Evolutionary conservation across 2,888 invertebrate genomes (phyloP), one percentile per base, ranked within the genome.

Genomic region (Cheilosia scutellata): DNA sequence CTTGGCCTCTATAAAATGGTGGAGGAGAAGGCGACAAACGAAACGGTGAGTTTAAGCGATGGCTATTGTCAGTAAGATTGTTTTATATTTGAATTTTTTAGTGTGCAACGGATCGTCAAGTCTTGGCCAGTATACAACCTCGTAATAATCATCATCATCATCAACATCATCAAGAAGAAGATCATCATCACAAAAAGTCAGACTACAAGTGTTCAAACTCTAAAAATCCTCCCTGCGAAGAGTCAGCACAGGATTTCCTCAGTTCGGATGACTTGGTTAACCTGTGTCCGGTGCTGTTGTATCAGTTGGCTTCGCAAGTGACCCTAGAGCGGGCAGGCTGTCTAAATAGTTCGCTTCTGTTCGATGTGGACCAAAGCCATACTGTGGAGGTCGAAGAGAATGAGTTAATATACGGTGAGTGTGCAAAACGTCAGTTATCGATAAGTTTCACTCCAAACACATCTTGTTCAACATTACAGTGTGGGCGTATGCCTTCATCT

Each of bases 401-500:
- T 63, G 89, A 90, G 60, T 87, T 89, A 5, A 51, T 91, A 4
- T 89, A 89, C 77, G 91, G 91, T 91, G 87, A 83, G 88, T 76
- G 16, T 6, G 16, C n/a, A 11, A 5, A n/a, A n/a, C 25, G 29
- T 13, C 25, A 25, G 13, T 2, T 42, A 40, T 5, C 20, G 20
- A 20, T 20, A 20, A 20, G 20, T 20, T 20, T 20, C 16, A 55
- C 3, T 2, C 55, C 2, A 7, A n/a, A 6, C 7, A 16, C 5
- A 5, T 37, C 6, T 37, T 16, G 20, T 25, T 33, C 33, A 25
- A 20, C 5, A 13, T 40, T 77, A 5, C 78, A 92, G 97, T 97
- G 5, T 98, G 98, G 98, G 90, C 96, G 9, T 98, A 96, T 91
- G 96, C 98, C 2, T 95, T 95, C 5, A 90, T 95, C 31, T 96